Percentiles rank a stretch among this genome's conserved stretches.
Conservation (phyloP, 1,140 invertebrate genomes). For the Neelides sp. region DNA sequence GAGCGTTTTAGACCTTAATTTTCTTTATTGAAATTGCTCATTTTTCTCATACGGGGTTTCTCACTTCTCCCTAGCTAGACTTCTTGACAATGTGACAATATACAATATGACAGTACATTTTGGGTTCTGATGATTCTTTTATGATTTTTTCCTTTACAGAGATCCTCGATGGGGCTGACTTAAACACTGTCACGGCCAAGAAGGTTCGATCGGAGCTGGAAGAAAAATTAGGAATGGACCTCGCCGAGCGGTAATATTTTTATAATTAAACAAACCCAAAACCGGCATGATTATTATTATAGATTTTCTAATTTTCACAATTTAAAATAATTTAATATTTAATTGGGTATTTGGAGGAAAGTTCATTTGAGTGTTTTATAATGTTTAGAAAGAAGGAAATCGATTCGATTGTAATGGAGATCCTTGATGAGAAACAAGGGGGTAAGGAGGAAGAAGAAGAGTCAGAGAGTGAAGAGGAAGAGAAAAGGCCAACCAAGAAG, state of each 20-base stretch:
- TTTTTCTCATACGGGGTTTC: too few relatives aligned
- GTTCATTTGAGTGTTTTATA: conserved; percentile 7
- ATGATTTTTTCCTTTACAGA: conserved; percentile 44
- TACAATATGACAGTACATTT: not conserved
- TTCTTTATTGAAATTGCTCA: too few relatives aligned
- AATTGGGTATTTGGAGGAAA: too few relatives aligned
- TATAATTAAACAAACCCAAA: not conserved
- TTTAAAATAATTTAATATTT: not conserved
- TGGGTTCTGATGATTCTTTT: too few relatives aligned
- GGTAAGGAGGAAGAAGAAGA: conserved; percentile 49
- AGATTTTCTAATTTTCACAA: conserved; percentile 25
- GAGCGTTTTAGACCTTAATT: too few relatives aligned
- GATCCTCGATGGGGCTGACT: conserved; percentile 74
- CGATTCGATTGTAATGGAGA: conserved; percentile 68
- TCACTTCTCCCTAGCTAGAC: too few relatives aligned
- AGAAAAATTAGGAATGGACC: conserved; percentile 60
- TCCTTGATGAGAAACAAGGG: conserved; percentile 47
- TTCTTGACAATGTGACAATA: too few relatives aligned
- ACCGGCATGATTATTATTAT: not conserved
- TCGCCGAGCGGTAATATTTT: conserved; percentile 47
- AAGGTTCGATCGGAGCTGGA: conserved; percentile 80
- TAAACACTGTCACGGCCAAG: conserved; percentile 69
- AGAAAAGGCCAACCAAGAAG: conserved; percentile 29
- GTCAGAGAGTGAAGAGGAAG: conserved; percentile 35
- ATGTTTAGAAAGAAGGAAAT: conserved; percentile 63